phyloP scores from a whole-genome alignment of 2,797 vertebrate species.

The Squalus acanthias region DNA sequence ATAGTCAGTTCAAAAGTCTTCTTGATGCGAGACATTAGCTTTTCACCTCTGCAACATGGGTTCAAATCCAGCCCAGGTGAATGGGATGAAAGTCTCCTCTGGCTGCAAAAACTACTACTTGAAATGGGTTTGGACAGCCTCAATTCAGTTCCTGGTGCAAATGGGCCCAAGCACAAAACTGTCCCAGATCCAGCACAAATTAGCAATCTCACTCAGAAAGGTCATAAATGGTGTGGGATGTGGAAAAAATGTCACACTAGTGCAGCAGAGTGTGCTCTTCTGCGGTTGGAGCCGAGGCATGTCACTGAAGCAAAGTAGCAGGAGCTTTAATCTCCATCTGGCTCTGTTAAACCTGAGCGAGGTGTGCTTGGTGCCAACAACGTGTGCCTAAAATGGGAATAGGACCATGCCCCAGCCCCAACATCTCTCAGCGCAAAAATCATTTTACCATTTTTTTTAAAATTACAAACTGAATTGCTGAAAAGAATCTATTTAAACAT shows the following conservation, averaged over 20 bases:
- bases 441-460: neutral
- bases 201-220: neutral
- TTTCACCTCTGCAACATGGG: neutral
- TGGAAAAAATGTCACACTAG: neutral
- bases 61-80: neutral
- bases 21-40: neutral
- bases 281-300: neutral
- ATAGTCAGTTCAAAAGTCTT: neutral
- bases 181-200: neutral
- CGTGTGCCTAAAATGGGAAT: neutral
- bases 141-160: neutral
- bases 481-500: neutral
- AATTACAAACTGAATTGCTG: neutral
- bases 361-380: neutral
- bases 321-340: neutral
- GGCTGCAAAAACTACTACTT: neutral
- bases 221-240: neutral
- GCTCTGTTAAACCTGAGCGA: neutral
- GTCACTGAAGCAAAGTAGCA: neutral
- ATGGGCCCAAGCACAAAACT: neutral
- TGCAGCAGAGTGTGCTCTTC: neutral
- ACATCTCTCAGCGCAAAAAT: neutral
- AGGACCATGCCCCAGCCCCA: neutral
- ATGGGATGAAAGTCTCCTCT: neutral
- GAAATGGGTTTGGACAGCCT: neutral